Conservation (phyloP, 2,888 invertebrate species). For the Philopedon plagiatum region DNA sequence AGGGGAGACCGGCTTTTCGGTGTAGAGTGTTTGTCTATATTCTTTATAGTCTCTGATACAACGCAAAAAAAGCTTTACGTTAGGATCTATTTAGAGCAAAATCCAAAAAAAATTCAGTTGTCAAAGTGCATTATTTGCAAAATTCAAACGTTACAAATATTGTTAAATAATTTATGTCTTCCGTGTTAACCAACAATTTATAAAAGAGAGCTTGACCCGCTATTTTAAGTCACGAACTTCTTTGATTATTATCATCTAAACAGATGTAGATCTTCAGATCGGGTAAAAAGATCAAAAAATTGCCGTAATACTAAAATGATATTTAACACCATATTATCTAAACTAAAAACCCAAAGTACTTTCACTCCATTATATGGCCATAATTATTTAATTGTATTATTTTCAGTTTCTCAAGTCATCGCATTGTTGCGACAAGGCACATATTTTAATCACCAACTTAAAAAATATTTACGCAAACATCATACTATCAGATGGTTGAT, state of each 20-base stretch:
- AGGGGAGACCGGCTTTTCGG: no score
- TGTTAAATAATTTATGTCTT: not conserved
- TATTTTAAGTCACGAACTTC: slow-evolving; percentile 11
- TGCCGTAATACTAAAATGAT: slow-evolving; percentile 16
- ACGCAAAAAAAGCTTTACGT: no score
- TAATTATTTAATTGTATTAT: slow-evolving; percentile 21
- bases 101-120: no score
- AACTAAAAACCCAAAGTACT: not conserved
- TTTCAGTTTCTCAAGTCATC: slow-evolving; percentile 23
- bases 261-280: slow-evolving; percentile 7
- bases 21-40: no score
- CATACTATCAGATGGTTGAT: slow-evolving; percentile 3
- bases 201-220: slow-evolving; percentile 1
- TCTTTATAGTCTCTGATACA: no score
- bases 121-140: no score
- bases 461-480: slow-evolving; percentile 5
- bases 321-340: slow-evolving; percentile 11
- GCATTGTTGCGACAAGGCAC: slow-evolving; percentile 6
- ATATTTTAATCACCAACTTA: not conserved
- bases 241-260: slow-evolving; percentile 12
- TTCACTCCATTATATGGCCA: slow-evolving; percentile 14
- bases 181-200: not conserved
- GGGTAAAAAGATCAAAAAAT: slow-evolving; percentile 12
- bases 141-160: not conserved
- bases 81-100: no score